Evolutionary conservation across 2,888 invertebrate species (phyloP).

Genomic region (Plagodis dolabraria): DNA sequence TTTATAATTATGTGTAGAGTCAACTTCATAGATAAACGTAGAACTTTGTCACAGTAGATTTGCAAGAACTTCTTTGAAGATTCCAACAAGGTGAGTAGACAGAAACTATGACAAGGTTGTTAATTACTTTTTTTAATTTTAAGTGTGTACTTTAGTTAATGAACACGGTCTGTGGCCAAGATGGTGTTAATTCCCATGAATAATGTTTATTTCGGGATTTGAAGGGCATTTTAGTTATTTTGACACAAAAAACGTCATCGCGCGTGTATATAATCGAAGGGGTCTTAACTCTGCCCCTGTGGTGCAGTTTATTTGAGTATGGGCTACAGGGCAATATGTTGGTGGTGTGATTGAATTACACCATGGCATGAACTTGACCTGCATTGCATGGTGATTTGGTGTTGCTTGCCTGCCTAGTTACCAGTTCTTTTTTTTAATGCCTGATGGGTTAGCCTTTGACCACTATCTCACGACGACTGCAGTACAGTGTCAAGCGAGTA

Average conservation of each 20-base stretch:
- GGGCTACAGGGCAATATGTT: too few species aligned
- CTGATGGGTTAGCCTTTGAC: too few species aligned
- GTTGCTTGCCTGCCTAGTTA: too few species aligned
- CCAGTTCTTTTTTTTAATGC: too few species aligned
- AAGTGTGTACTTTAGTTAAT: conserved; percentile 37
- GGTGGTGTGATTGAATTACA: too few species aligned
- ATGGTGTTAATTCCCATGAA: conserved; percentile 53
- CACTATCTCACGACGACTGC: too few species aligned
- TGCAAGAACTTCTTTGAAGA: conserved; percentile 7
- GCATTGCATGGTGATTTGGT: too few species aligned
- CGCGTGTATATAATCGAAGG: too few species aligned
- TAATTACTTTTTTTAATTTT: conserved; percentile 3
- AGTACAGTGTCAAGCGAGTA: too few species aligned
- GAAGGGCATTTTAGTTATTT: neutral
- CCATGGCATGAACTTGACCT: too few species aligned
- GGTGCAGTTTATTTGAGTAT: too few species aligned
- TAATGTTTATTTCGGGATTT: conserved; percentile 6
- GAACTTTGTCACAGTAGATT: conserved; percentile 14
- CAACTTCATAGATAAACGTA: conserved; percentile 11
- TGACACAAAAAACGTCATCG: neutral
- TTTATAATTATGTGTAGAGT: conserved; percentile 60
- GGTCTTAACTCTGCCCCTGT: too few species aligned
- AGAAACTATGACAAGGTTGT: conserved; percentile 4
- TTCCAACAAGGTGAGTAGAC: neutral
- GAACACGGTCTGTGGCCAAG: conserved; percentile 47